Base-by-base conservation (phyloP, 2,888 invertebrate species). In the Andrena flavipes region DNA sequence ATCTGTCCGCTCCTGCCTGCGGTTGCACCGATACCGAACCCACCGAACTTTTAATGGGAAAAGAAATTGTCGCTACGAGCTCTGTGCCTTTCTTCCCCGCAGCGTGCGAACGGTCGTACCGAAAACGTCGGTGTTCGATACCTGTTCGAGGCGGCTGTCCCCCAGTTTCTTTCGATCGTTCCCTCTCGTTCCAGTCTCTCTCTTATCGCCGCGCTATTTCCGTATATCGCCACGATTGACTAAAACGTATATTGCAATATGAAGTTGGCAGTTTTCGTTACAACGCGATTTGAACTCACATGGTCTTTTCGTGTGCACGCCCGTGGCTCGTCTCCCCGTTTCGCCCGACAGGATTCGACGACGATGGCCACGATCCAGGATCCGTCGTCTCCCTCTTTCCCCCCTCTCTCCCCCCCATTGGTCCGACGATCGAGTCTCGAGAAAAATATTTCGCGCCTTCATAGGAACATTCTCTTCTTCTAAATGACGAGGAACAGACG, bases 241-340 rank as follows among this genome's bases (percentile, higher is more conserved):
- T 91, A 91, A 89, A 90, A 91, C 89, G 89, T 92, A 90, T 91
- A 88, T 88, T 89, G 87, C 86, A 92, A 92, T 92, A 92, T 91
- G 91, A 92, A 91, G 91, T 93, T 93, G 93, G 93, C 93, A 93
- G 92, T 92, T 92, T 92, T 91, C 89, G 91, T 92, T 91, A 85
- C 80, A 91, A 91, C 86, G 91, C 91, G 87, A 90, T 91, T 91
- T 89, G 89, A 91, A 91, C 89, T 91, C 87, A 82, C 88, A 85
- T 80, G 82, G 80, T 82, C 78, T 85, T 80, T 56, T 84, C 76
- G 64, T 72, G 64, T 75, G 73, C 84, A 75, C 75, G 72, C 70
- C 67, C 64, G 60, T 73, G 76, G 76, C 69, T 56, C 68, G 70
- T 49, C 73, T 60, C 26, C 54, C 54, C 54, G 23, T 7, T 67